Base-by-base conservation (phyloP, 2,888 invertebrate species). In the Melikaiella ostensackeni region DNA sequence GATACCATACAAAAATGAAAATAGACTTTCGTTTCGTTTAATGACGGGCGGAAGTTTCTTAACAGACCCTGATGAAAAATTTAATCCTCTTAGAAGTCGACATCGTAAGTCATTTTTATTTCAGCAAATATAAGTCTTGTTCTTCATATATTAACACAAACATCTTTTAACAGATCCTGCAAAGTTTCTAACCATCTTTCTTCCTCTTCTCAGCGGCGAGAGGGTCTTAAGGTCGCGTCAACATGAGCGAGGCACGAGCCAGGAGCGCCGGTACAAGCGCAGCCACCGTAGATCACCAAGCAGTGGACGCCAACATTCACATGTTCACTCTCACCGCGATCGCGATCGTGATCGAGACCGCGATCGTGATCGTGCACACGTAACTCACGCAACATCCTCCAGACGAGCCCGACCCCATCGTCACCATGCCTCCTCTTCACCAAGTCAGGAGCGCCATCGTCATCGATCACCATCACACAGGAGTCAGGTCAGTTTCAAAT, bases 231-330 rank as follows among this genome's bases (percentile, higher is more conserved):
- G 94, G 82, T 93, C 93, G 24, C 92, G 94, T 27, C 93, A 93
- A 82, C 94, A 94, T 89, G 96, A 94, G 93, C 94, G 94, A 92
- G 96, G 95, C 91, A 96, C 94, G 90, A 96, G 93, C 92, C 96
- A 94, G 92, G 96, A 95, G 93, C 92, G 96, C 88, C 95, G 97
- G 84, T 97, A 96, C 92, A 97, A 97, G 92, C 94, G 97, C 86
- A 96, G 96, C 88, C 95, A 96, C 91, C 95, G 96, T 85, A 94
- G 97, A 91, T 96, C 97, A 84, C 96, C 96, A 83, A 95, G 95
- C 89, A 95, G 95, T 89, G 94, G 96, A 85, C 94, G 96, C 88
- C 94, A 95, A 88, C 95, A 96, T 91, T 93, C 93, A 79, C 93
- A 94, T 81, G 86, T 84, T 59, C 83, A 83, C 75, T 79, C 80